Base-by-base conservation (phyloP, 1,140 invertebrate species). In the Euura lappo region DNA sequence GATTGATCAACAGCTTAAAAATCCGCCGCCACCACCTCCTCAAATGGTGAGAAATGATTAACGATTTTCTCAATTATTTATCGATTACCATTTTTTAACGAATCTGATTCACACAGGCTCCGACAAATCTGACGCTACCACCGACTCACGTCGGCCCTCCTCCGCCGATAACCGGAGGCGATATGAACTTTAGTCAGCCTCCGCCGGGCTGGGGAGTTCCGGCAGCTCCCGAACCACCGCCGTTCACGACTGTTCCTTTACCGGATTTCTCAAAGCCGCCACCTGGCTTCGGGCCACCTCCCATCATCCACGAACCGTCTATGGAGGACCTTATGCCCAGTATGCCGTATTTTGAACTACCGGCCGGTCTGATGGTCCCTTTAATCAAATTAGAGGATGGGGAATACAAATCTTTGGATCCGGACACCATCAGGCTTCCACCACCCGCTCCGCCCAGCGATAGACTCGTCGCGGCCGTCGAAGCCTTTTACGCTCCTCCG, bases 261-360 rank as follows among this genome's bases (percentile, higher is more conserved):
- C 94, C 94, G 45, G 95, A 96, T 87, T 91, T 96, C 78, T 94
- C 93, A 47, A 94, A 94, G 80, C 95, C 95, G 5, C 95, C 95
- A 1, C 95, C 94, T 42, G 94, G 94, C 42, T 95, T 95, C 84
- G 89, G 91, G 2, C 86, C 87, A 6, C 88, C 90, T 3, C 89
- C 90, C 70, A 80, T 86, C 64, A 79, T 87, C 7, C 85, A 87
- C 44, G 84, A 89, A 69, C 85, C 85, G 6, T 83, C 84, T 7
- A 83, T 90, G 70, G 93, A 95, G 77, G 94, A 96, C 76, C 86
- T 96, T 69, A 92, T 97, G 86, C 97, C 97, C 10, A 94, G 94
- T 71, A 93, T 97, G 76, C 97, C 97, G 68, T 99, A 99, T 84
- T 99, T 95, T 85, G 98, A 99, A 83, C 89, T 99, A 70, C 98